phyloP scores from a whole-genome alignment of 2,113 vertebrate genomes.

The Eira barbara region DNA sequence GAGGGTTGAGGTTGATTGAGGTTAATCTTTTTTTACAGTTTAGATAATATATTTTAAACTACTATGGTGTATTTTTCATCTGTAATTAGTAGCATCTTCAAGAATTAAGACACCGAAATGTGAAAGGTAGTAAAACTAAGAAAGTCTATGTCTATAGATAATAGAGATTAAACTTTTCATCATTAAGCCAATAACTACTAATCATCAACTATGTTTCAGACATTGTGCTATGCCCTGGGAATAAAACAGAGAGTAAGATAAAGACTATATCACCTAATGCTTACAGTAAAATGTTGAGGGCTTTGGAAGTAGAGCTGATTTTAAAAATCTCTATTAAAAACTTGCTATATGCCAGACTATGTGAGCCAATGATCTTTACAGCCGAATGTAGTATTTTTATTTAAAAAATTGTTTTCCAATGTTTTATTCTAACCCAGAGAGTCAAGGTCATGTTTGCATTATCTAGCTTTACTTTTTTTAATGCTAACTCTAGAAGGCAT shows the following conservation, averaged over 20 bases:
- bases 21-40: neutral
- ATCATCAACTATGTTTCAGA: neutral
- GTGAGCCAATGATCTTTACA: neutral
- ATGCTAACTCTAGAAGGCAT: neutral
- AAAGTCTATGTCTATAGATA: neutral
- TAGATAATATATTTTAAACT: neutral
- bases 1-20: neutral
- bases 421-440: neutral
- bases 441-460: neutral
- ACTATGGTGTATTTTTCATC: neutral
- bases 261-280: neutral
- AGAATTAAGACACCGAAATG: neutral
- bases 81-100: neutral
- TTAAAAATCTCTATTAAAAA: neutral
- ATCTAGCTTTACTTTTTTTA: neutral
- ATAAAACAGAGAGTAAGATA: constrained; percentile 15
- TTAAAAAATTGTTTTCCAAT: neutral
- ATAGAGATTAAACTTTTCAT: constrained; percentile 6
- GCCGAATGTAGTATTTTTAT: neutral
- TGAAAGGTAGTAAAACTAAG: neutral
- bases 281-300: neutral
- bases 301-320: neutral
- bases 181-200: neutral
- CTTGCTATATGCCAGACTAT: neutral
- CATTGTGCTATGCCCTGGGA: neutral